phyloP scores from a whole-genome alignment of 2,888 invertebrate genomes.

The Lottia gigantea region DNA sequence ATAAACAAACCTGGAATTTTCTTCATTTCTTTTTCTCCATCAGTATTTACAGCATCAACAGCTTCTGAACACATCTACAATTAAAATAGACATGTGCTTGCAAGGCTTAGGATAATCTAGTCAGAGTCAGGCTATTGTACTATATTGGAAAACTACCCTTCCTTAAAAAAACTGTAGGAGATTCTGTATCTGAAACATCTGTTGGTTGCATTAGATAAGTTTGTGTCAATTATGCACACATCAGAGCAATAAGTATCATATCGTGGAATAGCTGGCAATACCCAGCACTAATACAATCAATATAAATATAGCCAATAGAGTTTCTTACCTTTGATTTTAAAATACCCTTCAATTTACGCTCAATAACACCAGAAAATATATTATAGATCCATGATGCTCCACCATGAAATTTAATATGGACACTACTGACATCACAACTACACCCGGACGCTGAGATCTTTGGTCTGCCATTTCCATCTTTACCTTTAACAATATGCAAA shows the following conservation, averaged over 20 bases:
- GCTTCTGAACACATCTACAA: conserved; percentile 14
- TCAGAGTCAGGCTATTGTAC: too few species aligned
- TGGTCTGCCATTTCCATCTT: conserved; percentile 21
- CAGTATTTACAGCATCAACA: conserved; percentile 28
- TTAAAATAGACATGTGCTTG: too few species aligned
- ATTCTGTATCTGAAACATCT: too few species aligned
- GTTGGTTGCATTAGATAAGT: too few species aligned
- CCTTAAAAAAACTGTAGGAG: too few species aligned
- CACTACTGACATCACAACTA: conserved; percentile 16
- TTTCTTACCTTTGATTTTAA: conserved; percentile 19
- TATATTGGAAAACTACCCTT: too few species aligned
- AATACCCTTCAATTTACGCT: conserved; percentile 17
- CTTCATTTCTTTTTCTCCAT: conserved; percentile 33
- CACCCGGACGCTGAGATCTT: conserved; percentile 18
- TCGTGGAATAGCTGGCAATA: too few species aligned
- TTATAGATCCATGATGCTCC: conserved; percentile 25
- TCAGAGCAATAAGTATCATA: too few species aligned
- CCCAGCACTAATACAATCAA: too few species aligned
- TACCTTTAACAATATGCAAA: conserved; percentile 5
- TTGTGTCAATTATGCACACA: too few species aligned
- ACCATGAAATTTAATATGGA: conserved; percentile 28
- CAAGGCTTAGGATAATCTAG: too few species aligned
- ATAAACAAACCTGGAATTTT: conserved; percentile 34
- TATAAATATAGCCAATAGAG: too few species aligned
- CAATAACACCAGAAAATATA: conserved; percentile 21